Evolutionary conservation across 2,797 vertebrate genomes (phyloP).

Genomic region (Lepilemur ruficaudatus): DNA sequence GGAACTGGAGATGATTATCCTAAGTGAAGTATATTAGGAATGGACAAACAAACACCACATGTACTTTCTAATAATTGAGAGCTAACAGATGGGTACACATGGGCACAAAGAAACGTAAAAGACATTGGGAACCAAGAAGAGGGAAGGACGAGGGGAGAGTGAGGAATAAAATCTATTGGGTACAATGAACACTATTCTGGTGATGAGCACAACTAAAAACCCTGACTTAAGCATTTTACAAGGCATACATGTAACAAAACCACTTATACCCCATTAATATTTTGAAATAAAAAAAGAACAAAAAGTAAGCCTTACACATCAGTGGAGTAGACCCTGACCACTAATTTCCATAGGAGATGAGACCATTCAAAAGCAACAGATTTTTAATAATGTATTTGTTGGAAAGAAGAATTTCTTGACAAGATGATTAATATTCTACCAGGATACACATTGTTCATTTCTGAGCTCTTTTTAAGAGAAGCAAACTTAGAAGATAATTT

Average conservation of each 20-base stretch:
- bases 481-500: conserved; percentile 50
- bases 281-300: neutral
- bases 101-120: neutral
- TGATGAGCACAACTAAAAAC: neutral
- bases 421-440: conserved; percentile 42
- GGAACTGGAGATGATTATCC: neutral
- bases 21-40: neutral
- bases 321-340: neutral
- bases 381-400: conserved; percentile 33
- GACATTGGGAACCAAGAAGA: neutral
- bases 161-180: neutral
- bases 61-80: neutral
- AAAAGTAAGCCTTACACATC: neutral
- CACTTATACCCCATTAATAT: neutral
- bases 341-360: neutral
- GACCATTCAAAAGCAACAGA: neutral
- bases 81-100: neutral
- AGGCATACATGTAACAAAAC: neutral
- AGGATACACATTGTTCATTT: conserved; percentile 29
- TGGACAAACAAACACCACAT: neutral
- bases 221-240: neutral
- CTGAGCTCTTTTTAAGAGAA: conserved; percentile 42
- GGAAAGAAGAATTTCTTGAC: conserved; percentile 47
- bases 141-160: neutral
- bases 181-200: too few species aligned